phyloP scores from a whole-genome alignment of 1,140 invertebrate genomes.

The Heterodera schachtii region DNA sequence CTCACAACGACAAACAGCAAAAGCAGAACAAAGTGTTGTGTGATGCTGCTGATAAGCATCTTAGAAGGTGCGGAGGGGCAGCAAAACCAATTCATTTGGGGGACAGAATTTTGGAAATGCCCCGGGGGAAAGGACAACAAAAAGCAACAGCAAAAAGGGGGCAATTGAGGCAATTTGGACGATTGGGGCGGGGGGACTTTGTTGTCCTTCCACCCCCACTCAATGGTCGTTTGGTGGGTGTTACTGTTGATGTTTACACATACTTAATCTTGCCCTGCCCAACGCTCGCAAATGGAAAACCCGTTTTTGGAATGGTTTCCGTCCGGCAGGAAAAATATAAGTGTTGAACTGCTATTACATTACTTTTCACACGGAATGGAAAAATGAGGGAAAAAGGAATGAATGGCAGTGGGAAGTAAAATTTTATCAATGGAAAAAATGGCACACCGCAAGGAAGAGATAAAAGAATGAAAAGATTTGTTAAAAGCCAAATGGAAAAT shows the following conservation, averaged over 20 bases:
- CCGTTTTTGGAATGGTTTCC: neutral
- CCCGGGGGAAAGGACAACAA: neutral
- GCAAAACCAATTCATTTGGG: neutral
- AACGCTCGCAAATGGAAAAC: neutral
- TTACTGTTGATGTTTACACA: neutral
- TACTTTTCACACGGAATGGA: too few relatives aligned
- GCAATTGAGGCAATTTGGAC: neutral
- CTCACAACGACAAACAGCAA: too few relatives aligned
- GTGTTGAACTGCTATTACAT: too few relatives aligned
- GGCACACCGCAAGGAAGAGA: too few relatives aligned
- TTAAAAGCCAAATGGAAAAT: too few relatives aligned
- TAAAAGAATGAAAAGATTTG: too few relatives aligned
- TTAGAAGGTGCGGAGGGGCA: neutral
- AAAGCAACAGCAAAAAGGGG: neutral
- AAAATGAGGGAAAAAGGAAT: too few relatives aligned
- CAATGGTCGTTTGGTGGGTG: too few relatives aligned
- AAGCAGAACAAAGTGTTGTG: neutral
- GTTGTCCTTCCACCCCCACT: too few relatives aligned
- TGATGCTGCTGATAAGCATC: neutral
- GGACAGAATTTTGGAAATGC: neutral
- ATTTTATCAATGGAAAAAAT: too few relatives aligned
- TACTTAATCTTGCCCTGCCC: neutral
- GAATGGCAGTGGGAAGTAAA: too few relatives aligned
- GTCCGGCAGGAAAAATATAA: neutral
- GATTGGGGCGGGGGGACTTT: too few relatives aligned